Conservation (phyloP, 2,113 vertebrate genomes). For the Ciconia stormi region DNA sequence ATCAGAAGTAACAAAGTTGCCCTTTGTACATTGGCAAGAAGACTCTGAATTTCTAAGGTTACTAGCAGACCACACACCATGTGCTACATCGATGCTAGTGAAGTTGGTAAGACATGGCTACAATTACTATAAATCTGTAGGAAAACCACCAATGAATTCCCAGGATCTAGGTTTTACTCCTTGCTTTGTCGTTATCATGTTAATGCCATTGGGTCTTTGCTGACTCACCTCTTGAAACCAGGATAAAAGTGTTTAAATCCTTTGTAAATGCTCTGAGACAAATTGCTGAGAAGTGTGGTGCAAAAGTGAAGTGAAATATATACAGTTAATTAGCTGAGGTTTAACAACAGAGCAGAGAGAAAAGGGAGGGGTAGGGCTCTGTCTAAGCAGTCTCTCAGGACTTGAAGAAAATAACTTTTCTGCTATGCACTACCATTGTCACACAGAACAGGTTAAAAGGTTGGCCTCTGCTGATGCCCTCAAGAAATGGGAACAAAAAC, state of each 20-base stretch:
- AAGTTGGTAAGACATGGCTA: background rate
- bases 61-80: background rate
- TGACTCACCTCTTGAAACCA: background rate
- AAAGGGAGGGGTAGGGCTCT: background rate
- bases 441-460: background rate
- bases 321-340: background rate
- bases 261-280: background rate
- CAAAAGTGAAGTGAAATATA: background rate
- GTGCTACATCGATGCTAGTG: background rate
- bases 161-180: background rate
- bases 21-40: background rate
- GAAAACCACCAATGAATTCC: background rate
- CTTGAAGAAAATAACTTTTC: background rate
- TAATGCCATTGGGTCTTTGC: fast-evolving
- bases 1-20: background rate
- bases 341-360: background rate
- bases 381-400: background rate
- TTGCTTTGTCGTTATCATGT: background rate
- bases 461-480: background rate
- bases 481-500: background rate
- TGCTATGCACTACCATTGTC: background rate
- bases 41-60: background rate
- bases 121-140: background rate
- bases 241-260: background rate
- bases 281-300: background rate